A percentile compares a stretch with the other conserved stretches of the same genome.
Conservation (phyloP, 2,888 invertebrate species). For the Lycaena phlaeas region DNA sequence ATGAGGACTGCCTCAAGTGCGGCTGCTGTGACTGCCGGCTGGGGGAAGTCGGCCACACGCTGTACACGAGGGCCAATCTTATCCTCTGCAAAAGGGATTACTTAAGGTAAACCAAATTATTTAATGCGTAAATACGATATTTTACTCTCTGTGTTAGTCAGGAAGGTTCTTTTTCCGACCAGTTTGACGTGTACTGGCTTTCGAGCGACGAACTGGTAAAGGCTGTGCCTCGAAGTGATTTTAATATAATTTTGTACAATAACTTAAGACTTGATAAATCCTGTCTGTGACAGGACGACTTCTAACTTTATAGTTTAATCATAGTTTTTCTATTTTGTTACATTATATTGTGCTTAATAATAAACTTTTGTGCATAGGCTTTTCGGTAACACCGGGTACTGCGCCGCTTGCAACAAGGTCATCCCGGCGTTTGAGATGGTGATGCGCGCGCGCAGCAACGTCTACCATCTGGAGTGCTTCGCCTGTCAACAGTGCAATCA, state of each 20-base stretch:
- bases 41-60: constrained; percentile 95
- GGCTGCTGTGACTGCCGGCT: constrained; percentile 97
- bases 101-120: constrained; percentile 86
- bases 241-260: too few species aligned
- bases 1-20: constrained; percentile 97
- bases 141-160: too few species aligned
- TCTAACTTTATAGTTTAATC: too few species aligned
- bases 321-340: not conserved
- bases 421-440: constrained; percentile 99
- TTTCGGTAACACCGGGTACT: constrained; percentile 96
- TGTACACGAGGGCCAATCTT: constrained; percentile 95
- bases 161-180: too few species aligned
- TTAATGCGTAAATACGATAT: too few species aligned
- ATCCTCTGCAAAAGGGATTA: constrained; percentile 97
- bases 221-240: too few species aligned
- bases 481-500: constrained; percentile 99
- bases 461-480: constrained; percentile 98
- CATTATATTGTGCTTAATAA: too few species aligned
- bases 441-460: constrained; percentile 96
- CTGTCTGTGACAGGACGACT: too few species aligned
- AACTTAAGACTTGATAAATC: too few species aligned
- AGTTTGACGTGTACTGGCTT: too few species aligned
- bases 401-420: constrained; percentile 97
- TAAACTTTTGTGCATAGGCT: constrained; percentile 77
- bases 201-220: too few species aligned